Percentiles rank a stretch among this genome's conserved stretches.
phyloP scores from a whole-genome alignment of 1,140 invertebrate genomes.

The Acromyrmex charruanus region DNA sequence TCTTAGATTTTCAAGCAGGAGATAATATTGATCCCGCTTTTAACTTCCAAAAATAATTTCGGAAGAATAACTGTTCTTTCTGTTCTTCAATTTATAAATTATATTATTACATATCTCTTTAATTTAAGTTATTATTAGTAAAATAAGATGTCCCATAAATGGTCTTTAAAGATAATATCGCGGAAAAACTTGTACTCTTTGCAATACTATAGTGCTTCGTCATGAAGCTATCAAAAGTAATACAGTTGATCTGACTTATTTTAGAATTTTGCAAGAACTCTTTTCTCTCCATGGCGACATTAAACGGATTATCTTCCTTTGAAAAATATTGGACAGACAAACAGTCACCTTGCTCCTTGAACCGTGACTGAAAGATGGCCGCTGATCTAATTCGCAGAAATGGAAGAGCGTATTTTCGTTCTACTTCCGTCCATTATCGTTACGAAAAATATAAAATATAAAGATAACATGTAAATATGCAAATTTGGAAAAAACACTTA shows the following conservation, averaged over 20 bases:
- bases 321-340: conserved; percentile 24
- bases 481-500: not conserved
- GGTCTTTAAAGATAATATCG: not conserved
- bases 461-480: not conserved
- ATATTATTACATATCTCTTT: not conserved
- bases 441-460: conserved; percentile 3
- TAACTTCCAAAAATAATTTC: not conserved
- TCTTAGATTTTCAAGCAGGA: not conserved
- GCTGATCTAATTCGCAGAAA: conserved; percentile 6
- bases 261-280: conserved; percentile 13
- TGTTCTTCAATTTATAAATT: not conserved
- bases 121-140: not conserved
- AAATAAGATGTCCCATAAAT: not conserved
- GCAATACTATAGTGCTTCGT: not conserved
- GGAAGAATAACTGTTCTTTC: not conserved
- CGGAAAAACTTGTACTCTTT: not conserved
- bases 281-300: not conserved
- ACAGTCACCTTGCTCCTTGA: conserved; percentile 19
- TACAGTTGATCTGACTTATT: conserved; percentile 1
- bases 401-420: conserved; percentile 22
- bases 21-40: not conserved
- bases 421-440: not conserved
- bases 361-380: not conserved
- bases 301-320: conserved; percentile 33
- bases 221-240: not conserved